Percentiles rank a stretch among this genome's conserved stretches.
phyloP scores from a whole-genome alignment of 2,797 vertebrate species.

The Anomalospiza imberbis region DNA sequence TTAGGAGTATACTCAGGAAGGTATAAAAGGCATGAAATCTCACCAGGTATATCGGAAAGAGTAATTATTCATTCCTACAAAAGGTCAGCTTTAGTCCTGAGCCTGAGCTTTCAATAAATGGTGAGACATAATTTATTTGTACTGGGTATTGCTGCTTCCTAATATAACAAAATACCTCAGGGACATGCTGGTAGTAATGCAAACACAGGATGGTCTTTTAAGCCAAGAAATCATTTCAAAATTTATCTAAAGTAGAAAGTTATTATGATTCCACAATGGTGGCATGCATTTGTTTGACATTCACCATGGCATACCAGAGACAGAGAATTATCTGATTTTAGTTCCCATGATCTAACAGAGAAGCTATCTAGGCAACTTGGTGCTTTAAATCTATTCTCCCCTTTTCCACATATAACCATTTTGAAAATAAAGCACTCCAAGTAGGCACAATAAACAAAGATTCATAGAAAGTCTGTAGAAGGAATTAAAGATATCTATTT shows the following conservation, averaged over 20 bases:
- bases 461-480: neutral
- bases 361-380: constrained; percentile 24
- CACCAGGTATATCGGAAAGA: neutral
- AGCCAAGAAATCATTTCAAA: constrained; percentile 47
- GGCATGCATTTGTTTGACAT: constrained; percentile 55
- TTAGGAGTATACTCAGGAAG: neutral
- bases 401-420: neutral
- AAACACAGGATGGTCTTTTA: constrained; percentile 26
- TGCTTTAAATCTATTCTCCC: neutral
- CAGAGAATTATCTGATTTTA: constrained; percentile 35
- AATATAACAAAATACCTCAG: constrained; percentile 41
- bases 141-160: constrained; percentile 30
- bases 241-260: constrained; percentile 52
- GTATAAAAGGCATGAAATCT: neutral
- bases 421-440: neutral
- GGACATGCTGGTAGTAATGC: constrained; percentile 15
- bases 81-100: neutral
- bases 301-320: neutral
- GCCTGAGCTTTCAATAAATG: constrained; percentile 23
- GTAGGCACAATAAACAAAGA: neutral
- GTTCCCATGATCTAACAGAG: constrained; percentile 52
- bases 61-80: neutral
- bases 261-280: constrained; percentile 53
- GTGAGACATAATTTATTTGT: constrained; percentile 38
- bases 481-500: neutral